These are phyloP conservation scores for Characodon lateralis DNA, from an alignment of 2,797 vertebrate genomes.

Conservation along the genomic window DNA sequence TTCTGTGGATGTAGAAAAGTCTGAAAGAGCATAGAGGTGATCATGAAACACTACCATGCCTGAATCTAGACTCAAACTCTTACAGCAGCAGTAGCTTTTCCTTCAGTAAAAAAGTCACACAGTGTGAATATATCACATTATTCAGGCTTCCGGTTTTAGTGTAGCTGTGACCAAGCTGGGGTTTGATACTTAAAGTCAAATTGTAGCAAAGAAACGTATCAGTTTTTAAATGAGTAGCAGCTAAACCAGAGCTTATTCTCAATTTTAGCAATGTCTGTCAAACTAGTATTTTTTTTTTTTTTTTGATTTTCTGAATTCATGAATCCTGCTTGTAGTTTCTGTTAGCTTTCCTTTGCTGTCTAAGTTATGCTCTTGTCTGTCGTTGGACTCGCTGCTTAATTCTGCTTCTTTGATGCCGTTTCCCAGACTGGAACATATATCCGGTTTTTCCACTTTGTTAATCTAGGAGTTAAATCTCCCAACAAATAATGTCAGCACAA, in stretches of 20 bases:
- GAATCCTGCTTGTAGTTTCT: constrained; percentile 8
- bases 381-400: constrained; percentile 13
- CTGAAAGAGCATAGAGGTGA: constrained; percentile 22
- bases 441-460: constrained; percentile 14
- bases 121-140: neutral
- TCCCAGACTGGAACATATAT: constrained; percentile 33
- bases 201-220: constrained; percentile 12
- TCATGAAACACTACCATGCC: constrained; percentile 18
- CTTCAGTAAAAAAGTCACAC: neutral
- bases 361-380: neutral
- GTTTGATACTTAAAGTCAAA: constrained; percentile 8
- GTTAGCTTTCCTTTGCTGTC: neutral
- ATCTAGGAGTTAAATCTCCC: constrained; percentile 20
- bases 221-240: constrained; percentile 27
- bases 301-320: constrained; percentile 24
- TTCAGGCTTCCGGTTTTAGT: constrained; percentile 1
- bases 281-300: neutral
- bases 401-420: constrained; percentile 35
- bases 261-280: constrained; percentile 25
- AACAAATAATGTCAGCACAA: constrained; percentile 29
- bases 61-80: constrained; percentile 5
- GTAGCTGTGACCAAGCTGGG: constrained; percentile 8
- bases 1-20: constrained; percentile 16
- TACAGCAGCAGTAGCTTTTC: neutral
- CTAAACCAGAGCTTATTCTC: constrained; percentile 1